Evolutionary conservation across 2,113 vertebrate species (phyloP).

Genomic region (Columba livia): DNA sequence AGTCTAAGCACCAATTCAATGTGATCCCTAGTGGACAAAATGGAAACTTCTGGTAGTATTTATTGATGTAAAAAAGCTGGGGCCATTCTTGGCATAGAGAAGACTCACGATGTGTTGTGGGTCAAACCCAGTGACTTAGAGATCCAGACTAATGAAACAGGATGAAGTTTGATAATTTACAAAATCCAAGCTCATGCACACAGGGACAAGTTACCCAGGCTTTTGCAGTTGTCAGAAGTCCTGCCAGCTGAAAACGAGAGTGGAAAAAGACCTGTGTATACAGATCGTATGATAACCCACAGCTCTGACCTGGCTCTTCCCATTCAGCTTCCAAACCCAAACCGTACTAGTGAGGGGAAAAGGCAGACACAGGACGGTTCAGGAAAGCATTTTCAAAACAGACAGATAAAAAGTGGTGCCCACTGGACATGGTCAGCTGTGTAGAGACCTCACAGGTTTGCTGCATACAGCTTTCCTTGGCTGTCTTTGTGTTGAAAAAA

Average conservation of each 20-base stretch:
- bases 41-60: not conserved
- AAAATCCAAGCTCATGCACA: not conserved
- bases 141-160: not conserved
- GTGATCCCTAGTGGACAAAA: not conserved
- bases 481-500: fast-evolving
- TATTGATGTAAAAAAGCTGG: not conserved
- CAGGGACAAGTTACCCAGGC: not conserved
- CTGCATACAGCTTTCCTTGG: not conserved
- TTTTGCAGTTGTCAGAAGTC: not conserved
- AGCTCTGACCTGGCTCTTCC: not conserved
- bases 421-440: not conserved
- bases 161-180: not conserved
- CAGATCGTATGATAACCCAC: fast-evolving
- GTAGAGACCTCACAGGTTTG: not conserved
- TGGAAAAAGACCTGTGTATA: not conserved
- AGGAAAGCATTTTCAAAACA: not conserved
- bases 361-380: fast-evolving
- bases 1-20: not conserved
- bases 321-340: not conserved
- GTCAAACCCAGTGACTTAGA: not conserved
- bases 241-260: not conserved
- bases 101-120: fast-evolving
- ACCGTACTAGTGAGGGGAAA: fast-evolving
- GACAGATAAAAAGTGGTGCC: not conserved
- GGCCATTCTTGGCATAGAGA: not conserved